phyloP scores from a whole-genome alignment of 1,140 invertebrate genomes.

The Sycophaga agraensis region DNA sequence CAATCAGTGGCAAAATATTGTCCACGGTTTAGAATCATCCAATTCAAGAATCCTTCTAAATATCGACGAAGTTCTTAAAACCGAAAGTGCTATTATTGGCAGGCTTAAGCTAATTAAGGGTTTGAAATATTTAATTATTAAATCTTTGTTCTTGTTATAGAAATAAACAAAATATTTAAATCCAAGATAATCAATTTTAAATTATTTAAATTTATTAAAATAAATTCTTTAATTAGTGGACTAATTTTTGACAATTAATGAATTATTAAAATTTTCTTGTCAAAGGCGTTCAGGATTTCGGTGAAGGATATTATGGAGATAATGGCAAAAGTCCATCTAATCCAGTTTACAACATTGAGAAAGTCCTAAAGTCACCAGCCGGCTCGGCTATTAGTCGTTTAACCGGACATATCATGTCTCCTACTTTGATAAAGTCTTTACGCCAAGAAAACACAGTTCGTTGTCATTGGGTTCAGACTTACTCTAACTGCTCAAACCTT shows the following conservation, averaged over 20 bases:
- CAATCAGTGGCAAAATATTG: slow-evolving; percentile 57
- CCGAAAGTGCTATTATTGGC: slow-evolving; percentile 36
- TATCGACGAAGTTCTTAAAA: slow-evolving; percentile 36
- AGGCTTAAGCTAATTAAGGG: slow-evolving; percentile 45
- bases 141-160: too few relatives aligned
- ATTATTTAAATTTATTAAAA: too few relatives aligned
- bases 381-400: slow-evolving; percentile 34
- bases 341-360: slow-evolving; percentile 35
- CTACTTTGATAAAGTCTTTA: slow-evolving; percentile 25
- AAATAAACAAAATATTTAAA: too few relatives aligned
- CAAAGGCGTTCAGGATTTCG: background rate
- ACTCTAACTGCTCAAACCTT: slow-evolving; percentile 32
- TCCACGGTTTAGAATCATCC: background rate
- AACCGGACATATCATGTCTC: background rate
- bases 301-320: slow-evolving; percentile 39
- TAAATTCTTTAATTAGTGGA: too few relatives aligned
- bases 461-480: slow-evolving; percentile 28
- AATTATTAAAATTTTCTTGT: too few relatives aligned
- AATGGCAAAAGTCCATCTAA: slow-evolving; percentile 32
- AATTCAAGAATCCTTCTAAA: slow-evolving; percentile 35
- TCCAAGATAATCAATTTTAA: too few relatives aligned
- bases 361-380: slow-evolving; percentile 35
- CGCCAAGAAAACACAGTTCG: slow-evolving; percentile 34
- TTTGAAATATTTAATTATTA: slow-evolving; percentile 29
- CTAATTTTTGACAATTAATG: too few relatives aligned